phyloP scores from a whole-genome alignment of 2,888 invertebrate species.

The Orchesellides sinensis region DNA sequence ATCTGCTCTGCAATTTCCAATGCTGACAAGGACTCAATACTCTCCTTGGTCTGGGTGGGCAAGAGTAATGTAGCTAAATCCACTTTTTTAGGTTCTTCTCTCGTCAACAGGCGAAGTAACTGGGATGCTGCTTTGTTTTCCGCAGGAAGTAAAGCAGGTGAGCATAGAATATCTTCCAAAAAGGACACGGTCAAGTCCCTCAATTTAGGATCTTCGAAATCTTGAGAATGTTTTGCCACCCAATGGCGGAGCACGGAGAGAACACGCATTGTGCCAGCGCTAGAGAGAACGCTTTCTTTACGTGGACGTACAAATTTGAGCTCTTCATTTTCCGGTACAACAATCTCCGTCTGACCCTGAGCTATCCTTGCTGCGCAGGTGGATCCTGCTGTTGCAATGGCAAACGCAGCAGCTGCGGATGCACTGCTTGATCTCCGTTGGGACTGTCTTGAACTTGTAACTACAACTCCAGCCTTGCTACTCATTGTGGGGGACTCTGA shows the following conservation, averaged over 20 bases:
- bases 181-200: slow-evolving; percentile 89
- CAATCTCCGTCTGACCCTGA: slow-evolving; percentile 75
- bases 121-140: slow-evolving; percentile 94
- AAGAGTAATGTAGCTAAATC: slow-evolving; percentile 85
- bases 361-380: slow-evolving; percentile 74
- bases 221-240: slow-evolving; percentile 93
- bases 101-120: slow-evolving; percentile 86
- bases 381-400: slow-evolving; percentile 80
- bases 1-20: slow-evolving; percentile 95
- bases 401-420: slow-evolving; percentile 92
- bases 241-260: slow-evolving; percentile 93
- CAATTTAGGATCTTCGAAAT: slow-evolving; percentile 77
- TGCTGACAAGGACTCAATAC: slow-evolving; percentile 90
- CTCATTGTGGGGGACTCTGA: slow-evolving; percentile 80
- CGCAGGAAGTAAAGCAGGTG: slow-evolving; percentile 89
- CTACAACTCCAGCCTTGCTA: slow-evolving; percentile 92
- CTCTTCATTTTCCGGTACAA: slow-evolving; percentile 75
- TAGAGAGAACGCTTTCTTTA: slow-evolving; percentile 89
- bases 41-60: slow-evolving; percentile 84
- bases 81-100: slow-evolving; percentile 84
- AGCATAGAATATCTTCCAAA: slow-evolving; percentile 90
- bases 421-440: slow-evolving; percentile 92
- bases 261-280: slow-evolving; percentile 96
- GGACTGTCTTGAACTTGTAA: slow-evolving; percentile 92
- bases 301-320: slow-evolving; percentile 77